A percentile compares a stretch with the other conserved stretches of the same genome.
These are phyloP conservation scores for Ictalurus furcatus DNA, from an alignment of 2,113 vertebrate species.

Conservation along the genomic window DNA sequence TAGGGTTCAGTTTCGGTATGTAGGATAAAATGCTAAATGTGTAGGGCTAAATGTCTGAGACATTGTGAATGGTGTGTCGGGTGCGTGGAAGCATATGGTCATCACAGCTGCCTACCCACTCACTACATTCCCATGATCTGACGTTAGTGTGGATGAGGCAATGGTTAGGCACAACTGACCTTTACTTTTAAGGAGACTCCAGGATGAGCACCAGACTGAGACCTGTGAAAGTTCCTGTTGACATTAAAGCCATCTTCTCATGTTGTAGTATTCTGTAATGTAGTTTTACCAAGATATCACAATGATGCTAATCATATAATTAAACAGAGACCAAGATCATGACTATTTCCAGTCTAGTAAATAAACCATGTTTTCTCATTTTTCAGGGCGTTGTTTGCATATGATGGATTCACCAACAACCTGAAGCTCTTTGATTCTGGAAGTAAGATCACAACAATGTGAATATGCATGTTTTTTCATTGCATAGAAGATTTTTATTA, in stretches of 20 bases:
- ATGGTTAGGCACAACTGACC: conserved; percentile 7
- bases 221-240: conserved; percentile 22
- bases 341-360: not conserved
- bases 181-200: conserved; percentile 28
- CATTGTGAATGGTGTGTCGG: conserved; percentile 23
- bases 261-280: not conserved
- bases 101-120: conserved; percentile 35
- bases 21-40: conserved; percentile 40
- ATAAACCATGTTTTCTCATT: conserved; percentile 18
- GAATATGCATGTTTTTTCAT: not conserved
- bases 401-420: conserved; percentile 77
- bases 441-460: conserved; percentile 66
- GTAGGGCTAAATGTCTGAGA: conserved; percentile 38
- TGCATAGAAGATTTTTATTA: not conserved
- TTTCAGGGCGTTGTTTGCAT: conserved; percentile 79
- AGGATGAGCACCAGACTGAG: conserved; percentile 35
- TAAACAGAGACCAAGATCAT: not conserved
- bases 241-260: conserved; percentile 8
- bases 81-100: conserved; percentile 44
- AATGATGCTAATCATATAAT: not conserved
- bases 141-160: conserved; percentile 16
- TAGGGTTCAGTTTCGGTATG: conserved; percentile 47
- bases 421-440: conserved; percentile 82
- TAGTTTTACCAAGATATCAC: not conserved
- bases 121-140: conserved; percentile 37